phyloP scores from a whole-genome alignment of 92 coral and sea anemone species.

The Phenganax subtilis region DNA sequence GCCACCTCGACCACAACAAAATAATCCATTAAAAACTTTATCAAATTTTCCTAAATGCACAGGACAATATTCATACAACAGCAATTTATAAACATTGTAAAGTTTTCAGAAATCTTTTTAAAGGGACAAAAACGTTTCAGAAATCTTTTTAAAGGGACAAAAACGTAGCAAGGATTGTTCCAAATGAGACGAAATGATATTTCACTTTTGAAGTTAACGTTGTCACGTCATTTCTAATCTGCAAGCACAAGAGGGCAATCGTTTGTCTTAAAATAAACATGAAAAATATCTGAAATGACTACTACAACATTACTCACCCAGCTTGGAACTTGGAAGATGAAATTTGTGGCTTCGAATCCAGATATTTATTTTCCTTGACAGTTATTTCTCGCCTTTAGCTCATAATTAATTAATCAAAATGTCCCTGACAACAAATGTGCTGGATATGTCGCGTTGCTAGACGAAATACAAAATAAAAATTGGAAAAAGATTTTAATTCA shows the following conservation, averaged over 20 bases:
- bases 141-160: background rate
- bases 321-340: too few species aligned
- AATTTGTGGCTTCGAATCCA: too few species aligned
- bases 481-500: background rate
- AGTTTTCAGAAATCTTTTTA: too few species aligned
- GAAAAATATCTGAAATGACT: background rate
- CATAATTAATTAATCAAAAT: constrained; percentile 16
- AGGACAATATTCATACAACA: too few species aligned
- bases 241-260: background rate
- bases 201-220: background rate
- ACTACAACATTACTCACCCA: too few species aligned
- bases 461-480: background rate
- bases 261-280: background rate
- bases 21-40: too few species aligned
- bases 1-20: too few species aligned
- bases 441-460: background rate
- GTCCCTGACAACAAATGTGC: constrained; percentile 10
- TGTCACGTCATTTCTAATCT: background rate
- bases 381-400: background rate
- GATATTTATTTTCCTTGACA: background rate
- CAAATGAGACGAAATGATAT: too few species aligned
- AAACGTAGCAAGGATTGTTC: background rate
- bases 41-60: too few species aligned
- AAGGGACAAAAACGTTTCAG: background rate
- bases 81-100: too few species aligned